Percentiles rank a stretch among this genome's conserved stretches.
Evolutionary conservation across 2,888 invertebrate species (phyloP).

Genomic region (Melinaea menophilus): DNA sequence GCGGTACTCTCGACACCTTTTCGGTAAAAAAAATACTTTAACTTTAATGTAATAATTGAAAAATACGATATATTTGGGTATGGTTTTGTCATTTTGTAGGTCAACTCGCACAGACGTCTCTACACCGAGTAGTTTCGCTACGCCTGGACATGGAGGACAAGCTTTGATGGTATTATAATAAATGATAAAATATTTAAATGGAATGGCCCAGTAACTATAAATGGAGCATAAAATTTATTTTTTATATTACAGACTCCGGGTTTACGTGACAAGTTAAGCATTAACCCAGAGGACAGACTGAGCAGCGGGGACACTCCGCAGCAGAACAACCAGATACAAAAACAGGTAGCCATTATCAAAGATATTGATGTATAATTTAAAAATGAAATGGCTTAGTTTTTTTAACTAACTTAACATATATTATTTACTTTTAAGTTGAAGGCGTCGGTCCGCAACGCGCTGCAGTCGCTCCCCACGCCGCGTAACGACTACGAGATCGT

Average conservation of each 20-base stretch:
- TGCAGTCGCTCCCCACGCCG: constrained; percentile 91
- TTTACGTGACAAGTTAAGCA: constrained; percentile 95
- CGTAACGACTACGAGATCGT: constrained; percentile 99
- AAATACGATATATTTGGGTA: background rate
- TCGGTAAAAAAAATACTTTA: constrained; percentile 53
- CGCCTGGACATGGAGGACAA: constrained; percentile 70
- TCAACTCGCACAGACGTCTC: constrained; percentile 82
- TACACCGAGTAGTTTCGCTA: constrained; percentile 78
- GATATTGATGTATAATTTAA: background rate
- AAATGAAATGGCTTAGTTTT: background rate
- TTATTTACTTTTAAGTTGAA: constrained; percentile 64
- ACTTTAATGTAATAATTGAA: background rate
- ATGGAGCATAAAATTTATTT: background rate
- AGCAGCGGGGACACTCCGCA: constrained; percentile 85
- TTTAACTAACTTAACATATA: constrained; percentile 33
- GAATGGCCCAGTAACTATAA: too few relatives aligned
- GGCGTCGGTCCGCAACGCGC: constrained; percentile 85
- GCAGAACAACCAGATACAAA: constrained; percentile 81
- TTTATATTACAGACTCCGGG: constrained; percentile 79
- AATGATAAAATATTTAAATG: background rate
- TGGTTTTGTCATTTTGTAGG: constrained; percentile 42
- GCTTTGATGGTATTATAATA: constrained; percentile 42
- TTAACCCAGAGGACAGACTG: constrained; percentile 92
- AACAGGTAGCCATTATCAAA: constrained; percentile 69
- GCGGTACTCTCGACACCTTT: constrained; percentile 94